phyloP scores from a whole-genome alignment of 2,797 vertebrate species.

The Crocodylus rhombifer region DNA sequence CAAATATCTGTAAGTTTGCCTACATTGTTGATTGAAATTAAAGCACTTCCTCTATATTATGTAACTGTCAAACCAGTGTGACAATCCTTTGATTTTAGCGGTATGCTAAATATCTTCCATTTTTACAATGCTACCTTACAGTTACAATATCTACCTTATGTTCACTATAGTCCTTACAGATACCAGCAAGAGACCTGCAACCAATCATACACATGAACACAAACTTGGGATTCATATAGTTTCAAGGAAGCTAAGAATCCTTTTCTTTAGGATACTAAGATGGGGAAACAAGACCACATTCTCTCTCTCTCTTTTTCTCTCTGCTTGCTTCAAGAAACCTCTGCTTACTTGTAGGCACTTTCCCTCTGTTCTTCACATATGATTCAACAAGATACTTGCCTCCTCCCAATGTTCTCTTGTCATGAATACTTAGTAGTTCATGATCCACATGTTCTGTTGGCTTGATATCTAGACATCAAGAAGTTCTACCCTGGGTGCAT shows the following conservation, averaged over 20 bases:
- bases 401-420: too few relatives aligned
- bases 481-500: too few relatives aligned
- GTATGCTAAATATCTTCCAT: background rate
- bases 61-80: background rate
- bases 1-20: background rate
- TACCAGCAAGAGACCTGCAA: too few relatives aligned
- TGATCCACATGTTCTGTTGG: background rate
- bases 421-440: too few relatives aligned
- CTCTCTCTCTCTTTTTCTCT: too few relatives aligned
- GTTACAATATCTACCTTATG: background rate
- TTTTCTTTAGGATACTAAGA: fast-evolving
- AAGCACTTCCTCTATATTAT: background rate
- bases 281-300: background rate
- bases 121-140: background rate
- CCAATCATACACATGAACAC: background rate
- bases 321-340: too few relatives aligned
- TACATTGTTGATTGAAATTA: background rate
- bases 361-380: too few relatives aligned
- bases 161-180: too few relatives aligned
- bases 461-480: fast-evolving
- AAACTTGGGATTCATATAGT: background rate
- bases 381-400: too few relatives aligned
- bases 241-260: background rate
- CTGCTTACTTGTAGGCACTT: too few relatives aligned
- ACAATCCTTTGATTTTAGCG: background rate